Evolutionary conservation across 23 tunicate genomes (phyloP).

Genomic region (Halocynthia roretzi): DNA sequence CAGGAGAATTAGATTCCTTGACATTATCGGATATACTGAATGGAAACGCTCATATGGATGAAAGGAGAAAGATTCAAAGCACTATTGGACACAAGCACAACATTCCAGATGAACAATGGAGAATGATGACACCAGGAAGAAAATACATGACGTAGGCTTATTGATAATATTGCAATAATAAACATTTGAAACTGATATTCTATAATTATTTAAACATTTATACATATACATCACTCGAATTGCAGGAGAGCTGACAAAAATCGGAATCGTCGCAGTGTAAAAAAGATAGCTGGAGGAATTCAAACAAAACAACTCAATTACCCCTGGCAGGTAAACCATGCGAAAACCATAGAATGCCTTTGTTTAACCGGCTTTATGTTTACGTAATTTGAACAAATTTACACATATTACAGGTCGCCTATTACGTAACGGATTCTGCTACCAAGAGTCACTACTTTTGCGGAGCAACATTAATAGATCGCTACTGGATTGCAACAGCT

Average conservation of each 20-base stretch:
- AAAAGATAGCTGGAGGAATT: conserved; percentile 60
- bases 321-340: conserved; percentile 78
- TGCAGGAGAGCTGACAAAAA: conserved; percentile 13
- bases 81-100: neutral
- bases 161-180: neutral
- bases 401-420: conserved; percentile 43
- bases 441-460: conserved; percentile 55
- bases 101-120: conserved; percentile 6
- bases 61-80: neutral
- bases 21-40: neutral
- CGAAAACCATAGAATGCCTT: too few relatives aligned
- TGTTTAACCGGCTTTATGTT: too few relatives aligned
- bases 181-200: neutral
- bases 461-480: conserved; percentile 89
- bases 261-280: conserved; percentile 26
- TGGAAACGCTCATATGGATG: neutral
- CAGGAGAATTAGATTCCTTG: neutral
- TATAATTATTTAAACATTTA: neutral
- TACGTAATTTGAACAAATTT: too few relatives aligned
- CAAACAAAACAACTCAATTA: conserved; percentile 46
- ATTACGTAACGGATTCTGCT: conserved; percentile 47
- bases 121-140: conserved; percentile 6
- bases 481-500: conserved; percentile 93
- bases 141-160: neutral
- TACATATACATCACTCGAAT: neutral